A percentile compares a stretch with the other conserved stretches of the same genome.
phyloP scores from a whole-genome alignment of 2,888 invertebrate species.

The Trissonchulus sp. region DNA sequence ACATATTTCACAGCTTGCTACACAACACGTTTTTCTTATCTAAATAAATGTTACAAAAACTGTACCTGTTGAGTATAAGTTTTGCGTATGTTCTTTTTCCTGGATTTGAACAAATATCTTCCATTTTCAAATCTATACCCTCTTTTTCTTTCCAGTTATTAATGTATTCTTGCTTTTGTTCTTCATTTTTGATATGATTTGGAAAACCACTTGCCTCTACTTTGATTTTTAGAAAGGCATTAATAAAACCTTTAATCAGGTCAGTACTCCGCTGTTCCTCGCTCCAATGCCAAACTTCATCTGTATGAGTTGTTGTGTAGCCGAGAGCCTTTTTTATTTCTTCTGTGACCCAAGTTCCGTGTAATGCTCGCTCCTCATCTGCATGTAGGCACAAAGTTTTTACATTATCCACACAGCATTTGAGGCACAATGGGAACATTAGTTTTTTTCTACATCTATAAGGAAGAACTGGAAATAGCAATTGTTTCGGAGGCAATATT shows the following conservation, averaged over 20 bases:
- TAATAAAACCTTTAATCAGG: neutral
- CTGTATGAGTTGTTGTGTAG: constrained; percentile 36
- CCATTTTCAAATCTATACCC: constrained; percentile 38
- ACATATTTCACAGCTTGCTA: too few relatives aligned
- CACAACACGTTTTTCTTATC: too few relatives aligned
- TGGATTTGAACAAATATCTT: constrained; percentile 26
- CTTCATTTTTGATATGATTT: constrained; percentile 33
- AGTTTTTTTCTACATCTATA: constrained; percentile 39
- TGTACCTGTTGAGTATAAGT: constrained; percentile 36
- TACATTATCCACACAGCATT: constrained; percentile 37
- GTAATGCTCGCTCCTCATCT: neutral
- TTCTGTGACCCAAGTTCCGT: constrained; percentile 32
- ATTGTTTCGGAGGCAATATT: constrained; percentile 11
- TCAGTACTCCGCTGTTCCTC: neutral
- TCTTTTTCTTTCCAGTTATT: constrained; percentile 36
- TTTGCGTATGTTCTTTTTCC: neutral
- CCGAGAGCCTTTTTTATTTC: constrained; percentile 37
- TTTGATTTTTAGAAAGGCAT: neutral
- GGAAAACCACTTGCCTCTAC: constrained; percentile 39
- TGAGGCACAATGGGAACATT: constrained; percentile 42
- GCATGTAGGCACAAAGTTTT: constrained; percentile 24
- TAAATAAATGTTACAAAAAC: too few relatives aligned
- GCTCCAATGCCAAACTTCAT: constrained; percentile 43
- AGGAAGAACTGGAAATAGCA: constrained; percentile 36
- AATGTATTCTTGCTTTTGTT: constrained; percentile 40